A percentile compares a stretch with the other conserved stretches of the same genome.
phyloP scores from a whole-genome alignment of 2,113 vertebrate species.

The Sus scrofa region T2T-Sscrofa CM000812.6:52814001-52814500 shows the following conservation, averaged over 20 bases:
- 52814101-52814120: neutral
- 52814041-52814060: neutral
- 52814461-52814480: conserved; percentile 39
- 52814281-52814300: conserved; percentile 54
- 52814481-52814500: conserved; percentile 75
- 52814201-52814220: neutral
- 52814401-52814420: conserved; percentile 77
- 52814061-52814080: conserved; percentile 39
- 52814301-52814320: conserved; percentile 58
- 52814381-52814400: conserved; percentile 77
- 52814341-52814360: conserved; percentile 83
- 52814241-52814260: conserved; percentile 24
- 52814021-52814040: neutral
- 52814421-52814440: conserved; percentile 83
- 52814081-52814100: conserved; percentile 47
- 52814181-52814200: conserved; percentile 29
- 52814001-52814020: conserved; percentile 56
- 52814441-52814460: conserved; percentile 74
- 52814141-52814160: conserved; percentile 40
- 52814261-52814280: neutral
- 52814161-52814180: conserved; percentile 17
- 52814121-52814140: conserved; percentile 2
- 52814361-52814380: conserved; percentile 84
- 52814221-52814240: neutral
- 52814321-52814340: conserved; percentile 72